phyloP scores from a whole-genome alignment of 1,140 invertebrate genomes.

The Macrostomum lignano region DNA sequence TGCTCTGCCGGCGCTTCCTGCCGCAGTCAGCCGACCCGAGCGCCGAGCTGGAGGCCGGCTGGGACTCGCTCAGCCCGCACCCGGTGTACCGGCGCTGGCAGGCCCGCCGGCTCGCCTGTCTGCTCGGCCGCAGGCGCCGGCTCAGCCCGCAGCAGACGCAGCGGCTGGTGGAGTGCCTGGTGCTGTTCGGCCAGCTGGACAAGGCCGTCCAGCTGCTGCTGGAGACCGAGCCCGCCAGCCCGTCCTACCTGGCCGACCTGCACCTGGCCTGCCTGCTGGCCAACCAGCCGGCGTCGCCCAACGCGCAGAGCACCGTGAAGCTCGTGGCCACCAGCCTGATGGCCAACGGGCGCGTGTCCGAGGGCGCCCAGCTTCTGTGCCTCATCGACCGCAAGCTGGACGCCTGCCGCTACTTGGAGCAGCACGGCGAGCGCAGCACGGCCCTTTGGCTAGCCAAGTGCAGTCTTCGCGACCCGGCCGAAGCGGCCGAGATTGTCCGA shows the following conservation, averaged over 20 bases:
- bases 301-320: slow-evolving; percentile 38
- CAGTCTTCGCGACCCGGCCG: too few species aligned
- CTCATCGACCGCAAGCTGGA: slow-evolving; percentile 38
- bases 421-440: slow-evolving; percentile 34
- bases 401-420: slow-evolving; percentile 39
- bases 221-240: slow-evolving; percentile 32
- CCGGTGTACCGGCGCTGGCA: too few species aligned
- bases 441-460: slow-evolving; percentile 38
- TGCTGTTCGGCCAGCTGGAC: slow-evolving; percentile 33
- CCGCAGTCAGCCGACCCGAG: too few species aligned
- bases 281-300: slow-evolving; percentile 31
- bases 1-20: too few species aligned
- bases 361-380: slow-evolving; percentile 39
- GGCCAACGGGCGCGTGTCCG: slow-evolving; percentile 32
- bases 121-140: too few species aligned
- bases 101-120: too few species aligned
- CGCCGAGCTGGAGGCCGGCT: too few species aligned
- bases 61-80: too few species aligned
- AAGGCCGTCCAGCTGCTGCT: slow-evolving; percentile 35
- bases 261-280: slow-evolving; percentile 36
- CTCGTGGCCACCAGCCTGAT: slow-evolving; percentile 42
- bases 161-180: slow-evolving; percentile 31
- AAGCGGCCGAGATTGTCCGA: too few species aligned
- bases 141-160: slow-evolving; percentile 26
- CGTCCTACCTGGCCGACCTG: too few species aligned